Evolutionary conservation across 2,888 invertebrate genomes (phyloP), one percentile per base, ranked within the genome.

Genomic region (Deilephila elpenor): DNA sequence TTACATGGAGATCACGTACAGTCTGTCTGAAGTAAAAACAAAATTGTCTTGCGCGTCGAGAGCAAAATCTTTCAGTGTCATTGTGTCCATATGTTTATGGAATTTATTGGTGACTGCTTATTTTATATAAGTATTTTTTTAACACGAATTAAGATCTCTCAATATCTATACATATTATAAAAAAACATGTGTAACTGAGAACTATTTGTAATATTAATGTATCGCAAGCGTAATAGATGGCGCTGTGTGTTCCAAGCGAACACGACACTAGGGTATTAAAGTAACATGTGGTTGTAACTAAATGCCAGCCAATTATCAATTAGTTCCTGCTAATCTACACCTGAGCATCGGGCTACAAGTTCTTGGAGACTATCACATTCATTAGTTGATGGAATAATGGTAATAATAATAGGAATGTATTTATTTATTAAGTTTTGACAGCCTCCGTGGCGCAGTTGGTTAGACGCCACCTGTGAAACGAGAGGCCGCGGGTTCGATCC

Each of bases 1-100:
- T 79, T 74, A 77, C 75, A 82, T 82, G 73, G 71, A 72, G 74
- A 77, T 82, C 85, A 86, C 83, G 84, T 82, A 78, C 76, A 74
- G 64, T 62, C 74, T 75, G 75, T 76, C 77, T 79, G 75, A 77
- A 77, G 79, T 73, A 74, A 71, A 71, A 71, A 17, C 37, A 71
- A 71, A 60, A 60, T 71, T 25, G 60, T 60, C 60, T 71, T 59
- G 44, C 37, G 44, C 59, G 44, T 59, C 32, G 67, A 59, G 20
- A 73, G 20, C 44, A 70, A 37, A 71, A 59, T 71, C 34, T 72
- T 61, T 61, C 44, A 6, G 67, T 20, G 20, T 62, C 62, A 37
- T 29, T 29, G 67, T 67, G 17, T 51, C 17, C 20, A 44, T 25
- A 25, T 44, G 4, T 44, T 5, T 67, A 20, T 67, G 51, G 51